Base-by-base conservation (phyloP, 2,113 vertebrate genomes). In the Ondatra zibethicus region DNA sequence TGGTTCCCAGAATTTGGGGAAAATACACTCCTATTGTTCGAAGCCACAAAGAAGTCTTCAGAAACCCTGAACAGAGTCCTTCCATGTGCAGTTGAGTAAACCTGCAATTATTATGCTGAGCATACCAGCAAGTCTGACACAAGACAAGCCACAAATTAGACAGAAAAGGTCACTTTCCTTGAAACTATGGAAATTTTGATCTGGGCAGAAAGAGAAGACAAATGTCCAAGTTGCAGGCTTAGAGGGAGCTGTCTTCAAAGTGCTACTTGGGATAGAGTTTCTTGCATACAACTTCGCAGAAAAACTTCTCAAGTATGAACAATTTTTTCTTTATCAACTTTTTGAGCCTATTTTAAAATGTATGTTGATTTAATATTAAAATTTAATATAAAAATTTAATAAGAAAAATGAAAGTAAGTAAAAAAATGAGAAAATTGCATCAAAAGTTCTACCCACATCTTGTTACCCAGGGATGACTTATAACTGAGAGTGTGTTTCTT, bases 141-240 rank as follows among this genome's bases (percentile, higher is more conserved):
- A 29, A 16, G 68, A 42, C 36, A 61, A 88, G 39, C 81, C 58
- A 82, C 78, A 82, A 31, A 39, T 23, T 31, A 75, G 25, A 77
- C 6, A 63, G 21, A 52, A 92, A 91, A 93, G 7, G 33, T 91
- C 52, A 66, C 80, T 91, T 70, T 65, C 42, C 68, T 61, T 27
- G 45, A 58, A 89, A 58, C 42, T 66, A 81, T 47, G 42, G 73
- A 94, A 81, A 94, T 91, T 72, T 55, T 58, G 36, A 93, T 55
- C 58, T 65, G 42, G 63, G 21, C 8, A 68, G 45, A 91, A 10
- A 72, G 47, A 89, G 93, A 50, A 88, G 63, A 92, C 42, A 76
- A 96, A 91, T 50, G 68, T 73, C 77, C 61, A 92, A 88, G 17
- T 73, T 27, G 23, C 12, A 29, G 29, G 65, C 50, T 27, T 42